phyloP scores from a whole-genome alignment of 2,888 invertebrate species.

The Tethea ocularis region DNA sequence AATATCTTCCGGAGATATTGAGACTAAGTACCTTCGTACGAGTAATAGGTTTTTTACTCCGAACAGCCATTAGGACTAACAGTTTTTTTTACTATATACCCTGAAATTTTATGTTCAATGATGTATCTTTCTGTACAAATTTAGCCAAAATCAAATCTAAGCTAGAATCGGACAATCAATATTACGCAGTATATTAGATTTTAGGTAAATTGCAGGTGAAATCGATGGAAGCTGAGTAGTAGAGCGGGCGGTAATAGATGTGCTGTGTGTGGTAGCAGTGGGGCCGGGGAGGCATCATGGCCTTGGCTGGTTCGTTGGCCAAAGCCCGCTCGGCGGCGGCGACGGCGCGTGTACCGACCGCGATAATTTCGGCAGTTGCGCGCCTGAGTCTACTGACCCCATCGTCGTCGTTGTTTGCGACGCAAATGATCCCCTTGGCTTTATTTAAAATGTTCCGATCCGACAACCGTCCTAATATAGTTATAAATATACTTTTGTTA shows the following conservation, averaged over 20 bases:
- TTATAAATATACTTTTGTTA: not conserved
- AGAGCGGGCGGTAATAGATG: constrained; percentile 31
- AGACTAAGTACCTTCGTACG: constrained; percentile 8
- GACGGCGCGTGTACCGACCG: constrained; percentile 68
- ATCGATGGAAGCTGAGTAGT: constrained; percentile 32
- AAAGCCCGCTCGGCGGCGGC: constrained; percentile 38
- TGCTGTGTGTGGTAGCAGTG: no score
- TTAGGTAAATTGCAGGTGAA: constrained; percentile 27
- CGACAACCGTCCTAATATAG: constrained; percentile 43
- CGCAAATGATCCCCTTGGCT: constrained; percentile 80
- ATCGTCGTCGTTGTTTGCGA: constrained; percentile 67
- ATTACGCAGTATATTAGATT: not conserved
- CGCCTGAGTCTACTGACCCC: constrained; percentile 80
- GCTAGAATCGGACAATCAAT: no score
- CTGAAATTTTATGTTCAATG: not conserved
- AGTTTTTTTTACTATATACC: constrained; percentile 4
- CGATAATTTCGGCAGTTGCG: constrained; percentile 81
- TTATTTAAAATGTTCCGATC: constrained; percentile 74
- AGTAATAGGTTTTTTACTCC: constrained; percentile 11
- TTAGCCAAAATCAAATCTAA: no score
- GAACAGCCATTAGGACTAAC: constrained; percentile 9
- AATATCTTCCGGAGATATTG: constrained; percentile 12
- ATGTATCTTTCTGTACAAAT: no score
- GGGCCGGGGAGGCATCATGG: constrained; percentile 50
- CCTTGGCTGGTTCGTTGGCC: constrained; percentile 80